Evolutionary conservation across 2,888 invertebrate genomes (phyloP), one percentile per base, ranked within the genome.

Genomic region (Leptura quadrifasciata): DNA sequence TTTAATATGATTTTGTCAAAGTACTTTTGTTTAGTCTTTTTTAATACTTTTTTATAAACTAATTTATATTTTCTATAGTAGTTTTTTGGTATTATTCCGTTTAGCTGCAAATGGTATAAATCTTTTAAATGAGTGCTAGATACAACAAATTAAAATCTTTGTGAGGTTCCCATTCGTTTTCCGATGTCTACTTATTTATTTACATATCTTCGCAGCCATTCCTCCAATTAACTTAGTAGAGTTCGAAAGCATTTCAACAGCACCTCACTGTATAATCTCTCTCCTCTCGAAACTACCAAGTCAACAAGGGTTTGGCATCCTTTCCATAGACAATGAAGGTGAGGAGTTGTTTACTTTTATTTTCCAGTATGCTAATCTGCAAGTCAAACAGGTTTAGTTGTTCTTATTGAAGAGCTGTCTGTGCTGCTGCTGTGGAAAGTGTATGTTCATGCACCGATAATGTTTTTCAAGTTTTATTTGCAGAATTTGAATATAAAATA

Each of bases 261-360:
- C 3, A 47, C 24, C 52, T 47, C 65, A 24, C 39, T 31, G 65
- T 65, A 24, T 65, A 65, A 47, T 47, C 65, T 24, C 39, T 20
- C 52, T 65, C n/a, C 58, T 69, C 58, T 69, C 69, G 58, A 58
- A 69, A 69, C 69, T 69, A 69, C 39, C 72, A 35, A 72, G 72
- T 64, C 63, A 72, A 72, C 72, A 65, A 72, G 64, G 65, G 72
- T 57, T 31, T 64, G 64, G 35, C 55, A 31, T 63, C 72, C 64
- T 31, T 64, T 35, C 64, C 55, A 54, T 64, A 72, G 63, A 72
- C 72, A 72, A 64, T 72, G 55, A 55, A 72, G 64, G 64, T 72
- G 63, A 57, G 55, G 72, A 55, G 55, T 61, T 72, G 72, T 72
- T 72, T 72, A 72, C 72, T 72, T 71, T 52, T 72, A 72, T 63